Base-by-base conservation (phyloP, 2,888 invertebrate genomes). In the Synanthedon andrenaeformis region DNA sequence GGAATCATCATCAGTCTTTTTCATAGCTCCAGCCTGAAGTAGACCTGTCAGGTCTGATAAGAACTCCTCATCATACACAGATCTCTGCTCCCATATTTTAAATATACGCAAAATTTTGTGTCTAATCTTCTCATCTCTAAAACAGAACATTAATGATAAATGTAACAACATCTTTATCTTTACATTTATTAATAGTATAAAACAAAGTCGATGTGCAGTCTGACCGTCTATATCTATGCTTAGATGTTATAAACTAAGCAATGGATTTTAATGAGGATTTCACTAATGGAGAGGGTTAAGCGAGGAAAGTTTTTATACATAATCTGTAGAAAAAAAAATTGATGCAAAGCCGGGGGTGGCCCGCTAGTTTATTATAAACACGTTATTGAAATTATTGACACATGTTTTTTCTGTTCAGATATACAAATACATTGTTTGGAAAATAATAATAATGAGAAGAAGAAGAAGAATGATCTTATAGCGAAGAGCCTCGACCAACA, bases 71-170 rank as follows among this genome's bases (percentile, higher is more conserved):
- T 94, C 95, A 74, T 97, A 98, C 14, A 98, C 93, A 51, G 91
- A 93, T 61, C 98, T 90, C 72, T 98, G 96, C 74, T 96, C 95
- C 98, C 98, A 98, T 63, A 98, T 98, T 74, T 95, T 95, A 72
- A 98, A 96, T 65, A 98, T 96, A 56, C 98, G 89, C 53, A 94
- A 84, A 53, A 98, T 94, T 74, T 95, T 94, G 57, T 92, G 90
- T 62, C 95, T 93, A 1, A 98, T 96, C 74, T 94, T 94, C 59
- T 96, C 95, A 81, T 97, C 97, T 64, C 96, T 95, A 79, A 12
- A 80, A 81, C 6, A 53, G 11, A 41, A 53, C 55, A 50, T 51
- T 10, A 49, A 17, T 17, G 11, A 6, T 10, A 13, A 13, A 4
- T 51, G n/a, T 23, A 1, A 45, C 17, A 23, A 49, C 10, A 13